Evolutionary conservation across 2,113 vertebrate species (phyloP), one percentile per base, ranked within the genome.

Genomic region (Ondatra zibethicus): DNA sequence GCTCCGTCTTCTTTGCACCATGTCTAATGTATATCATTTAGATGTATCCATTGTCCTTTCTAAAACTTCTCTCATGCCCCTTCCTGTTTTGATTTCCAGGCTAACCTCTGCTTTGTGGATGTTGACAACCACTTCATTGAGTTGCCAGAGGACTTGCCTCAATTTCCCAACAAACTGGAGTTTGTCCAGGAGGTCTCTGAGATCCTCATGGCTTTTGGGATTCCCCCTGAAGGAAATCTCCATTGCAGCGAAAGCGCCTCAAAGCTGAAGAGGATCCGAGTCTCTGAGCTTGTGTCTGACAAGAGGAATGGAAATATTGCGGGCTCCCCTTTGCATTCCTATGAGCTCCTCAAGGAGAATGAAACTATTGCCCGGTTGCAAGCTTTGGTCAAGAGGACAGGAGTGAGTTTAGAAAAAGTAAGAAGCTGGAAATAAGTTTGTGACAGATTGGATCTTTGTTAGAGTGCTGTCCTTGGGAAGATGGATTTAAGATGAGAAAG

Each of bases 111-210:
- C 98, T 99, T 99, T 97, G 99, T 99, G 98, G 99, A 99, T 98
- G 99, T 99, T 82, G 99, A 99, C 98, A 99, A 99, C 99, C 99
- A 99, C 97, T 99, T 99, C 96, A 99, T 99, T 7, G 99, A 99
- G 96, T 98, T 99, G 96, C 99, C 99, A 2, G 99, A 99, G 98
- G 99, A 99, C 95, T 97, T 99, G 96, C 99, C 99, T 78, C 99
- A 99, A 97, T 99, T 99, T 97, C 99, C 99, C 96, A 99, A 99
- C 98, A 99, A 99, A 97, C 99, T 99, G 29, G 99, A 99, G 98
- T 99, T 99, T 97, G 98, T 99, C 96, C 99, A 99, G 99, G 99
- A 99, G 98, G 99, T 99, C 97, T 99, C 99, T 0, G 99, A 99
- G 98, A 99, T 99, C 88, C 99, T 99, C 88, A 98, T 99, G 99